phyloP scores from a whole-genome alignment of 2,113 vertebrate species.

The Xenus cinereus region DNA sequence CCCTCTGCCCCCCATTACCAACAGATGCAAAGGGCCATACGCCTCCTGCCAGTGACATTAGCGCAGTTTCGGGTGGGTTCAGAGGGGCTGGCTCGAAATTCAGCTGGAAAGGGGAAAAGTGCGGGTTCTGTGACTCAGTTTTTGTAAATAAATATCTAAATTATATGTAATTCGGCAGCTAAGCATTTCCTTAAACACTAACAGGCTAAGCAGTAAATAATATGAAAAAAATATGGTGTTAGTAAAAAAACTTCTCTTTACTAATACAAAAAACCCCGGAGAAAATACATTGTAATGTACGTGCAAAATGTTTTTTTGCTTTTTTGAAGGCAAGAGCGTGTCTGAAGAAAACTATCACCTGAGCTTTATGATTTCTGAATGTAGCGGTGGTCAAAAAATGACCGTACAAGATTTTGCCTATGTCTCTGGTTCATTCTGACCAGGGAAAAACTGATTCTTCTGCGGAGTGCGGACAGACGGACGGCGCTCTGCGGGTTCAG shows the following conservation, averaged over 20 bases:
- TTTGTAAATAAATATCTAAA: neutral
- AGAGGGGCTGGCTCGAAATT: neutral
- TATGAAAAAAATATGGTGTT: neutral
- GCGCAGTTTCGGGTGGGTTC: neutral
- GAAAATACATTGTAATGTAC: neutral
- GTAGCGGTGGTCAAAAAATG: neutral
- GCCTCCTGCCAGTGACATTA: neutral
- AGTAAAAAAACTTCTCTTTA: neutral
- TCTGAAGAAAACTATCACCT: neutral
- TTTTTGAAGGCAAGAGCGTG: neutral
- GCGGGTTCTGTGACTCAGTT: neutral
- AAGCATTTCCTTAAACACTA: neutral
- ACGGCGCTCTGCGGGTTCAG: neutral
- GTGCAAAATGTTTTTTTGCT: neutral
- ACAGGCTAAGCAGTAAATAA: neutral
- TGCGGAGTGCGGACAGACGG: neutral
- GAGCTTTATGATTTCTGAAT: neutral
- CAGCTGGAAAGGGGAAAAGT: neutral
- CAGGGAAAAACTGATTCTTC: neutral
- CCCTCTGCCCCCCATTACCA: rapidly evolving
- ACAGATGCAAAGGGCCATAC: neutral
- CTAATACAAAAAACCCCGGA: neutral
- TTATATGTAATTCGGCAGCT: neutral
- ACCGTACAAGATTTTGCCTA: neutral
- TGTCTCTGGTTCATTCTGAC: neutral